These are phyloP conservation scores for Ceratosolen solmsi DNA, from an alignment of 1,140 invertebrate species.

Conservation along the genomic window DNA sequence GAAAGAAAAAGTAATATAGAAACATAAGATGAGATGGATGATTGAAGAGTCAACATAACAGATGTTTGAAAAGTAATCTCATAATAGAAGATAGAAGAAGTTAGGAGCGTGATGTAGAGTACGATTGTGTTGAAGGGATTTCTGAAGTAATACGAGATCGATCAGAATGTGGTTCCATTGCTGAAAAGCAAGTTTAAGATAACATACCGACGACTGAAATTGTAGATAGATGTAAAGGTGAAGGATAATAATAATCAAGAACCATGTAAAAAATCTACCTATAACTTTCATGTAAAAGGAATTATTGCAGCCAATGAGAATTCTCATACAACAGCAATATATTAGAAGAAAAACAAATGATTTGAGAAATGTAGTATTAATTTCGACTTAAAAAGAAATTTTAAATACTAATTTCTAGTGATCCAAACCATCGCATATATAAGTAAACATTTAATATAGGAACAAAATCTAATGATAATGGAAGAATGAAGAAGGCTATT, in stretches of 20 bases:
- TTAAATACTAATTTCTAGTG: no score
- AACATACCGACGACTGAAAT: not conserved
- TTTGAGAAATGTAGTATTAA: no score
- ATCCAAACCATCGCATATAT: no score
- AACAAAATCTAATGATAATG: no score
- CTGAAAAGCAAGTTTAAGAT: not conserved
- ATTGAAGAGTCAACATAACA: not conserved
- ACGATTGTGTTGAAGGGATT: not conserved
- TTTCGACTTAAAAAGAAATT: no score
- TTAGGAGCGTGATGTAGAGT: not conserved
- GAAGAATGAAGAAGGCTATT: no score
- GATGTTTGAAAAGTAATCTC: not conserved
- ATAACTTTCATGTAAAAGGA: no score
- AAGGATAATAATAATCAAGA: not conserved
- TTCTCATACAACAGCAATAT: no score
- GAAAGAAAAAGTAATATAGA: not conserved
- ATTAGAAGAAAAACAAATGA: no score
- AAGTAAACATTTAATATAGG: no score
- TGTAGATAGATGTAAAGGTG: not conserved
- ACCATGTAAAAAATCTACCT: not conserved
- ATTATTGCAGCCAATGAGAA: no score
- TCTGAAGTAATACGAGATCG: slow-evolving; percentile 11
- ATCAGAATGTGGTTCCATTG: not conserved
- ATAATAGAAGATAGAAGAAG: not conserved
- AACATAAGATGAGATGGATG: not conserved